Base-by-base conservation (phyloP, 2,113 vertebrate species). In the Hemiprocne comata region DNA sequence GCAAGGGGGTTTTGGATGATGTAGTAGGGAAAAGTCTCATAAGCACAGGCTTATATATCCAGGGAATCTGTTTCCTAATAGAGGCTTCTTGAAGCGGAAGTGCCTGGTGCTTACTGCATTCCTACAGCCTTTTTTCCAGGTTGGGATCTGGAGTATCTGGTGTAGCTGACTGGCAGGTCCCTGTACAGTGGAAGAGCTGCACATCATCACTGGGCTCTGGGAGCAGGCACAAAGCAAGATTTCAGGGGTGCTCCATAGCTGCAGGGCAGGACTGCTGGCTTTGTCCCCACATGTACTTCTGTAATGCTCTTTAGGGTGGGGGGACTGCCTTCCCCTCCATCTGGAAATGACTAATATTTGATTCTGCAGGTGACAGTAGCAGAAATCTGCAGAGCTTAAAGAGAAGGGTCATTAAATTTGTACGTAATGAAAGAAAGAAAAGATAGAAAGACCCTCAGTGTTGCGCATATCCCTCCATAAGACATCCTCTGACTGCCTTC, bases 391-490 rank as follows among this genome's bases (percentile, higher is more conserved):
- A 53, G 42, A 55, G 34, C 38, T 51, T 51, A 11, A 51, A 34
- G 48, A 53, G 44, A 74, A 81, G 5, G 3, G 5, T 33, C 1
- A 3, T 42, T 78, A 9, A 1, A 3, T 85, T 58, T 54, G 7
- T 42, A 48, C 0, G 0, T 26, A 64, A 38, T 7, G 12, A 33
- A 78, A 83, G n/a, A 58, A 85, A 40, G 14, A 44, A 74, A 13
- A 83, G 34, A 25, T 12, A 48, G 7, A 36, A 83, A 51, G 21
- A 46, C 8, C 5, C 18, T 55, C 14, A 9, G 26, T 40, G 6
- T 29, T 53, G 29, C 0, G 2, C 5, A 13, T 24, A 25, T 48
- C 7, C 5, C 6, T 72, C 17, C 33, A 79, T 0, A 0, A 72
- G 62, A 42, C 17, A 50, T 24, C 31, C 29, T 84, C 0, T 0